phyloP scores from a whole-genome alignment of 2,888 invertebrate genomes.

The Volucella zonaria region DNA sequence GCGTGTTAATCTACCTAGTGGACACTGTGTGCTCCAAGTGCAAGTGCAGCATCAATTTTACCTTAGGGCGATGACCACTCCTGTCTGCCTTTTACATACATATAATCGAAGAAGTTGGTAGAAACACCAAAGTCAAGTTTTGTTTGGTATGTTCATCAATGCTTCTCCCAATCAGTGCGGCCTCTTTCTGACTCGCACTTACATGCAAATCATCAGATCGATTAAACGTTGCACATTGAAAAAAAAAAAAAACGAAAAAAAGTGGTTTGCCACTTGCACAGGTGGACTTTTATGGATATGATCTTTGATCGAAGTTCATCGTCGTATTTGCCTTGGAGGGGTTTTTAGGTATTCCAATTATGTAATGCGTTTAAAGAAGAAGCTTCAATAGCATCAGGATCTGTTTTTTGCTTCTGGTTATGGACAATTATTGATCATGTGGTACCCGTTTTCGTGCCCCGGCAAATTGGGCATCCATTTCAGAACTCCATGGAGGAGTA shows the following conservation, averaged over 20 bases:
- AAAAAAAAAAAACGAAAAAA: conserved; percentile 1
- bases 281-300: conserved; percentile 69
- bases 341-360: conserved; percentile 71
- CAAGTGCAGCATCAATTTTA: conserved; percentile 32
- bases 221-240: conserved; percentile 54
- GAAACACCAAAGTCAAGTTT: conserved; percentile 37
- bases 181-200: conserved; percentile 42
- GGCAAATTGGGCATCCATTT: conserved; percentile 20
- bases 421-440: conserved; percentile 38
- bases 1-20: conserved; percentile 59
- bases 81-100: conserved; percentile 42
- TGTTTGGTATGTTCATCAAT: conserved; percentile 53
- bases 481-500: conserved; percentile 20
- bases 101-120: conserved; percentile 41
- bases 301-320: conserved; percentile 69
- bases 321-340: conserved; percentile 44
- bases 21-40: conserved; percentile 46
- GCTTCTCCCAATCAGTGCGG: conserved; percentile 13
- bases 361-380: conserved; percentile 46
- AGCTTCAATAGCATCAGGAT: conserved; percentile 35
- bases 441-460: neutral
- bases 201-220: conserved; percentile 71
- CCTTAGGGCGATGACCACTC: conserved; percentile 58
- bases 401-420: conserved; percentile 49
- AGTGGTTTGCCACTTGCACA: conserved; percentile 45